Conservation (phyloP, 2,113 vertebrate genomes). For the Istiophorus platypterus region DNA sequence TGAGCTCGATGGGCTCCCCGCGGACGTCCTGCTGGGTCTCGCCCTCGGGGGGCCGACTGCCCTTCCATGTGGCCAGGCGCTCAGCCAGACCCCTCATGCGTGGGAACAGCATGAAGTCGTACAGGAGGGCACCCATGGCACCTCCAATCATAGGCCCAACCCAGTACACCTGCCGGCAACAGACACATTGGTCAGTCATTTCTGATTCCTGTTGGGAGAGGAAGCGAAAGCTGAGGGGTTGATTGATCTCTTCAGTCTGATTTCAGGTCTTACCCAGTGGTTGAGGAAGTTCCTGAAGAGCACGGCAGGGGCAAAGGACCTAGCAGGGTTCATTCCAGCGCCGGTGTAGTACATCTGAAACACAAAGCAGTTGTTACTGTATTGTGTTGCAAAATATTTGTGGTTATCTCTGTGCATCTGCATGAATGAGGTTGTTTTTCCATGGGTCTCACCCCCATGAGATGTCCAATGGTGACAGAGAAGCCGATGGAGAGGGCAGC, state of each 20-base stretch:
- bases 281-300: conserved; percentile 94
- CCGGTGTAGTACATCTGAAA: conserved; percentile 95
- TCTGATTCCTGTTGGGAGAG: neutral
- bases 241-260: neutral
- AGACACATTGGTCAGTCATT: conserved; percentile 16
- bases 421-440: neutral
- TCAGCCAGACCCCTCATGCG: conserved; percentile 91
- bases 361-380: conserved; percentile 21
- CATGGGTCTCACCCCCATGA: conserved; percentile 90
- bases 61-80: conserved; percentile 92
- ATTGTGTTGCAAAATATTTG: neutral
- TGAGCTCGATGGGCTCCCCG: conserved; percentile 91
- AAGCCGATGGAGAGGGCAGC: conserved; percentile 93
- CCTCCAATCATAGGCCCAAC: conserved; percentile 93
- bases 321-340: conserved; percentile 94
- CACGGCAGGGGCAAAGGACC: conserved; percentile 94
- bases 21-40: conserved; percentile 87
- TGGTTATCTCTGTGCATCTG: neutral
- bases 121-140: conserved; percentile 89
- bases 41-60: conserved; percentile 84
- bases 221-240: neutral
- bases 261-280: conserved; percentile 90
- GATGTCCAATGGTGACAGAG: conserved; percentile 92
- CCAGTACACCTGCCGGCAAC: conserved; percentile 90
- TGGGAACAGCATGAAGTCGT: conserved; percentile 94